Evolutionary conservation across 2,113 vertebrate genomes (phyloP).

Genomic region (Lichenostomus cassidix): DNA sequence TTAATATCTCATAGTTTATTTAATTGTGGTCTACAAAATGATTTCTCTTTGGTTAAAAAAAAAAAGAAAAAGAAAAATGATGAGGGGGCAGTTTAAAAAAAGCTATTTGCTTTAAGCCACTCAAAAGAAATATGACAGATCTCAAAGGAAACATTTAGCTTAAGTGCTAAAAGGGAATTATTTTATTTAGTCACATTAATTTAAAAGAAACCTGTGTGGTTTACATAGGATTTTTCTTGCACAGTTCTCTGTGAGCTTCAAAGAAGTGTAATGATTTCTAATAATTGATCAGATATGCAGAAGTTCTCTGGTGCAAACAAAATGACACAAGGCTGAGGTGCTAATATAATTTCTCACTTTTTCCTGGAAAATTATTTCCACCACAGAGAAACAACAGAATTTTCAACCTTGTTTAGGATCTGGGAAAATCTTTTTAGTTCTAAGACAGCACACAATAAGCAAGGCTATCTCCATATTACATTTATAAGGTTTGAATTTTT

Average conservation of each 20-base stretch:
- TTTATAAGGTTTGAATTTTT: background rate
- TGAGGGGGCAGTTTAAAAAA: accelerated
- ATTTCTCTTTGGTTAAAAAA: background rate
- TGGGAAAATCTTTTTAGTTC: background rate
- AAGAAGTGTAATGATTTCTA: background rate
- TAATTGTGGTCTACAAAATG: background rate
- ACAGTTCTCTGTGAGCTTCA: background rate
- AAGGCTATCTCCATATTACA: background rate
- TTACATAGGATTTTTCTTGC: background rate
- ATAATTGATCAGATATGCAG: background rate
- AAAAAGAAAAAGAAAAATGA: no score
- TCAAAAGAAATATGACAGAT: background rate
- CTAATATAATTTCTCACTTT: background rate
- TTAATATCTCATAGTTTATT: background rate
- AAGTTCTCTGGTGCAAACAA: background rate
- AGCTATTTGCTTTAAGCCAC: background rate
- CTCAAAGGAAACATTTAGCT: background rate
- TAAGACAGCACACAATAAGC: background rate
- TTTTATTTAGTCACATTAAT: background rate
- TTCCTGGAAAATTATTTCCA: background rate
- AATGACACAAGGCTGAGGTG: background rate
- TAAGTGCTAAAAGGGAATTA: background rate
- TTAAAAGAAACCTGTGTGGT: background rate
- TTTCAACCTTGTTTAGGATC: background rate
- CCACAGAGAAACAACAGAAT: background rate